A percentile compares a stretch with the other conserved stretches of the same genome.
Conservation (phyloP, 2,113 vertebrate genomes). For the Halichoerus grypus region DNA sequence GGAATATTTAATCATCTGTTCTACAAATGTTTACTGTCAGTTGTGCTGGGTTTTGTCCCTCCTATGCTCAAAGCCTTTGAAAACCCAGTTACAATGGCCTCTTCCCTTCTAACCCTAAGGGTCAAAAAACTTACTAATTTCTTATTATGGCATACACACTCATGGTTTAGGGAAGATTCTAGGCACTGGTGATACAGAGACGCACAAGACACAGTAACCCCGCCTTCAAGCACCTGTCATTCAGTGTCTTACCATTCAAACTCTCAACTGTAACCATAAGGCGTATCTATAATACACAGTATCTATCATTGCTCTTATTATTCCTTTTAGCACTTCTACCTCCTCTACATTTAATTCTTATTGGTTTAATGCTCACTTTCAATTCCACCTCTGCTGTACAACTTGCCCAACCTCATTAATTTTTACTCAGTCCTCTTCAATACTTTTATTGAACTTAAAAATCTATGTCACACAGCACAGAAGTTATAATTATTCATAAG, state of each 20-base stretch:
- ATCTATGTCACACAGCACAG: neutral
- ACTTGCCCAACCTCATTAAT: neutral
- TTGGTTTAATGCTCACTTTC: neutral
- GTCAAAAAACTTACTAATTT: constrained; percentile 12
- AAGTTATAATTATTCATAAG: neutral
- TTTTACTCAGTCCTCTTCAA: neutral
- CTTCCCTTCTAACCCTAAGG: neutral
- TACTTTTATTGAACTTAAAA: neutral
- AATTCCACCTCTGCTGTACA: neutral
- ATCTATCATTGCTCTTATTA: neutral
- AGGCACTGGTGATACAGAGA: neutral
- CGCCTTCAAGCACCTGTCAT: neutral
- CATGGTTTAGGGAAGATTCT: neutral
- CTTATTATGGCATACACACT: neutral
- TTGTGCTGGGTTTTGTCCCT: neutral
- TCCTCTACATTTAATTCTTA: constrained; percentile 1
- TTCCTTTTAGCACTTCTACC: neutral
- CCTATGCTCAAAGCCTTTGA: constrained; percentile 40
- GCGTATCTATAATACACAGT: neutral
- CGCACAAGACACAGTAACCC: neutral
- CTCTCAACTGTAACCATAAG: neutral
- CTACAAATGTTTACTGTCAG: constrained; percentile 13
- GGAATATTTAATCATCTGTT: constrained; percentile 36
- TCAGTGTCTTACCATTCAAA: neutral
- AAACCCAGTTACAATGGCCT: neutral